phyloP scores from a whole-genome alignment of 1,140 invertebrate genomes.

The Saccostrea glomerata region DNA sequence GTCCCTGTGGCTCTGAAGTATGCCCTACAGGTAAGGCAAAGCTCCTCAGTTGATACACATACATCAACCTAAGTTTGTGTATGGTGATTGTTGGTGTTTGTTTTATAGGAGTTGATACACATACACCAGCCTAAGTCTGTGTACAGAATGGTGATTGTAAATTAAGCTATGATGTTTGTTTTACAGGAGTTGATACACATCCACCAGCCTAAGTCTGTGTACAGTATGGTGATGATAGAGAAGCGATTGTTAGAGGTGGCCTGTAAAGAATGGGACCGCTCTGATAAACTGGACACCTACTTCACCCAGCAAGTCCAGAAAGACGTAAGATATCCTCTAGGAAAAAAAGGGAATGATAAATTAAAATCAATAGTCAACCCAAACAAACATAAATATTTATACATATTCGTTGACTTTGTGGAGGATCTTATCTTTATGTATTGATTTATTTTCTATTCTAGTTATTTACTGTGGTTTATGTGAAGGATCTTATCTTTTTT shows the following conservation, averaged over 20 bases:
- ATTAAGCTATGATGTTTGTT: neutral
- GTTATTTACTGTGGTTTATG: slow-evolving; percentile 74
- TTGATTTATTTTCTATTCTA: no score
- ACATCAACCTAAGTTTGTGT: neutral
- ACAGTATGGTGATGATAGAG: slow-evolving; percentile 72
- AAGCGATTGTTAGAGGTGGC: slow-evolving; percentile 74
- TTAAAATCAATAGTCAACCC: no score
- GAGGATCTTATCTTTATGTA: no score
- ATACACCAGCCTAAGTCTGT: slow-evolving; percentile 71
- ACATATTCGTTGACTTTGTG: no score
- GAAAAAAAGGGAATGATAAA: no score
- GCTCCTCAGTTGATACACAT: neutral
- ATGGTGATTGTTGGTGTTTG: neutral
- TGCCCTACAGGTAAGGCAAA: slow-evolving; percentile 68
- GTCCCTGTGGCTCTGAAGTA: slow-evolving; percentile 75
- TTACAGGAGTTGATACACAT: slow-evolving; percentile 73
- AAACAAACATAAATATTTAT: no score
- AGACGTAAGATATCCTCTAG: slow-evolving; percentile 68
- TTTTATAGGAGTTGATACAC: slow-evolving; percentile 72
- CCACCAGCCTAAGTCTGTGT: slow-evolving; percentile 70
- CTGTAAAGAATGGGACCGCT: slow-evolving; percentile 71
- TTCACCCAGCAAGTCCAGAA: slow-evolving; percentile 75
- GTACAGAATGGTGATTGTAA: slow-evolving; percentile 63
- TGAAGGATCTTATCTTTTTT: slow-evolving; percentile 75
- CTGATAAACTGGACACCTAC: slow-evolving; percentile 68